Percentiles rank a stretch among this genome's conserved stretches.
phyloP scores from a whole-genome alignment of 2,113 vertebrate genomes.

The Neoarius graeffei region DNA sequence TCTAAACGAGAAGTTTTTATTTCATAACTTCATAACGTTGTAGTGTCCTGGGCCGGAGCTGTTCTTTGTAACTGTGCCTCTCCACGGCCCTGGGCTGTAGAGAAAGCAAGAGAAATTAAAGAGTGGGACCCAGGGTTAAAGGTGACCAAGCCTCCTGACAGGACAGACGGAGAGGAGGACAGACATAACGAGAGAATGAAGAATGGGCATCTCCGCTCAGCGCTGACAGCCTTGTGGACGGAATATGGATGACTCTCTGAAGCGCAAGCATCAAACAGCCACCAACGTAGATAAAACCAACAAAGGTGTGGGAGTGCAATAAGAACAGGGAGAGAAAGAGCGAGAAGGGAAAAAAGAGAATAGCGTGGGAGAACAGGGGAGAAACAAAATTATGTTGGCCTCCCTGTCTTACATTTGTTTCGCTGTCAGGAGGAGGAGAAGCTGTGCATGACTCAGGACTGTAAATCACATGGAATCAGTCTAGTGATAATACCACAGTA shows the following conservation, averaged over 20 bases:
- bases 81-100: conserved; percentile 5
- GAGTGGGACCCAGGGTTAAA: conserved; percentile 22
- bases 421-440: conserved; percentile 14
- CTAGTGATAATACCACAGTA: conserved; percentile 29
- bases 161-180: conserved; percentile 44
- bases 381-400: conserved; percentile 54
- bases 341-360: conserved; percentile 60
- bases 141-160: conserved; percentile 24
- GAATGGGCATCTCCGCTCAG: conserved; percentile 37
- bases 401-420: conserved; percentile 59
- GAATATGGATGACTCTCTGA: conserved; percentile 46
- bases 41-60: neutral
- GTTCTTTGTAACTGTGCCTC: neutral
- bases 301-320: conserved; percentile 34
- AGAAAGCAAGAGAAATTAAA: conserved; percentile 36
- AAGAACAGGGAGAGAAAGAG: conserved; percentile 21
- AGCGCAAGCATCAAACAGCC: conserved; percentile 28
- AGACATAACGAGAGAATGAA: conserved; percentile 54
- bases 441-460: conserved; percentile 34
- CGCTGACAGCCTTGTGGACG: conserved; percentile 31
- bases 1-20: neutral
- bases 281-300: conserved; percentile 44
- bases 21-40: neutral
- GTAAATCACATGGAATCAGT: conserved; percentile 38
- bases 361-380: conserved; percentile 48